These are phyloP conservation scores for Eurytemora carolleeae DNA, from an alignment of 1,140 invertebrate species.

Conservation along the genomic window DNA sequence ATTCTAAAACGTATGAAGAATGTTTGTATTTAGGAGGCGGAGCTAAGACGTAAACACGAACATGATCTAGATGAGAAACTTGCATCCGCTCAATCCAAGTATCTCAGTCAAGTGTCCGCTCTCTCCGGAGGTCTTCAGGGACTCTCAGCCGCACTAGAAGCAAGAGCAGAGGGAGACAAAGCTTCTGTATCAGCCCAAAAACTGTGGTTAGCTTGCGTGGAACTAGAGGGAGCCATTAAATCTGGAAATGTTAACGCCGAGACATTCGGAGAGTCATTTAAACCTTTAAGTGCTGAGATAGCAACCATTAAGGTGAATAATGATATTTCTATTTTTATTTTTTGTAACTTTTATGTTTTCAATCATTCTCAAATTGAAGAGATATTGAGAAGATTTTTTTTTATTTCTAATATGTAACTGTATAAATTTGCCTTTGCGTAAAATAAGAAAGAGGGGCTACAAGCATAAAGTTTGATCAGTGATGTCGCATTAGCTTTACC, in stretches of 20 bases:
- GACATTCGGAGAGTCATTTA: conserved; percentile 44
- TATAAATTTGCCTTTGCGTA: conserved; percentile 25
- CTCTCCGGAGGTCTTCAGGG: conserved; percentile 62
- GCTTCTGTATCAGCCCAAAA: conserved; percentile 57
- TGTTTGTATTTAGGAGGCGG: background rate
- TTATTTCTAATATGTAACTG: conserved; percentile 14
- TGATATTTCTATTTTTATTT: conserved; percentile 8
- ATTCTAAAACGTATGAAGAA: too few relatives aligned
- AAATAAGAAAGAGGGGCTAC: background rate
- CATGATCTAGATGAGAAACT: conserved; percentile 42
- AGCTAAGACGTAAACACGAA: conserved; percentile 27
- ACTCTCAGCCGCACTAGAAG: conserved; percentile 48
- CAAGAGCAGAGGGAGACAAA: conserved; percentile 52
- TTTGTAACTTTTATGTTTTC: conserved; percentile 7
- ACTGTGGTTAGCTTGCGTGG: conserved; percentile 76
- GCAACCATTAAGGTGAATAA: background rate
- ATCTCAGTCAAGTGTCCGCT: conserved; percentile 35
- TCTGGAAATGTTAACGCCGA: conserved; percentile 24
- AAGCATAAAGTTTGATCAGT: too few relatives aligned
- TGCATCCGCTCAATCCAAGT: conserved; percentile 20
- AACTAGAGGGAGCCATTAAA: conserved; percentile 53
- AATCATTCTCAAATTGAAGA: conserved; percentile 5
- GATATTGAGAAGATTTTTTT: too few relatives aligned
- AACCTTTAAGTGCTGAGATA: conserved; percentile 31
- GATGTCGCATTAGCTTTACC: too few relatives aligned